phyloP scores from a whole-genome alignment of 1,140 invertebrate genomes.

The Drosophila funebris region DNA sequence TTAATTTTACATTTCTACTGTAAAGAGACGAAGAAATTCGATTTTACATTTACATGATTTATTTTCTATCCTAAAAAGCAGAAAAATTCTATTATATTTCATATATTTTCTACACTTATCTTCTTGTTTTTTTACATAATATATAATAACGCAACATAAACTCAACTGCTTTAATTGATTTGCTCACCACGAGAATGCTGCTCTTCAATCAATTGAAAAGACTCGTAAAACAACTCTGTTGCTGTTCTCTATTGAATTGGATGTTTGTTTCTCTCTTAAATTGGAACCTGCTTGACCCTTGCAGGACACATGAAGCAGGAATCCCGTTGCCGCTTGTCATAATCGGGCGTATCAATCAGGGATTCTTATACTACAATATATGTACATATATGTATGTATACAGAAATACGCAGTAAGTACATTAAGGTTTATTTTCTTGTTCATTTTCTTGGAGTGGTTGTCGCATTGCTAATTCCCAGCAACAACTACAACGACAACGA shows the following conservation, averaged over 20 bases:
- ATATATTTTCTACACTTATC: no score
- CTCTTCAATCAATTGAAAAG: neutral
- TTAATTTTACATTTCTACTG: no score
- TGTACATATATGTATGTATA: no score
- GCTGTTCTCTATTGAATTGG: neutral
- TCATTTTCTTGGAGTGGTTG: slow-evolving; percentile 11
- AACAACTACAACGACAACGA: slow-evolving; percentile 15
- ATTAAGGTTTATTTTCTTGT: neutral
- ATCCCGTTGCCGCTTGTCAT: slow-evolving; percentile 25
- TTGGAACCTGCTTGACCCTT: slow-evolving; percentile 35
- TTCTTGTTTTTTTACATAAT: no score
- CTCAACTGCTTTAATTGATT: neutral
- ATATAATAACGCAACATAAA: no score
- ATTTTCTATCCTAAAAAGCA: no score
- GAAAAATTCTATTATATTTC: no score
- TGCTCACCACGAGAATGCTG: neutral
- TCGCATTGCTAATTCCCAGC: slow-evolving; percentile 73
- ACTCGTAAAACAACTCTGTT: neutral
- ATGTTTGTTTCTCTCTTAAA: neutral
- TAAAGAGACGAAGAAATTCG: no score
- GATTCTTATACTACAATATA: neutral
- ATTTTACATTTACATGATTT: no score
- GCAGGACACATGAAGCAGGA: neutral
- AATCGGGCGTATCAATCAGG: slow-evolving; percentile 43
- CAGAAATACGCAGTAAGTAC: neutral